Evolutionary conservation across 2,797 vertebrate genomes (phyloP), one percentile per base, ranked within the genome.

Genomic region (Sebastes diaconus): DNA sequence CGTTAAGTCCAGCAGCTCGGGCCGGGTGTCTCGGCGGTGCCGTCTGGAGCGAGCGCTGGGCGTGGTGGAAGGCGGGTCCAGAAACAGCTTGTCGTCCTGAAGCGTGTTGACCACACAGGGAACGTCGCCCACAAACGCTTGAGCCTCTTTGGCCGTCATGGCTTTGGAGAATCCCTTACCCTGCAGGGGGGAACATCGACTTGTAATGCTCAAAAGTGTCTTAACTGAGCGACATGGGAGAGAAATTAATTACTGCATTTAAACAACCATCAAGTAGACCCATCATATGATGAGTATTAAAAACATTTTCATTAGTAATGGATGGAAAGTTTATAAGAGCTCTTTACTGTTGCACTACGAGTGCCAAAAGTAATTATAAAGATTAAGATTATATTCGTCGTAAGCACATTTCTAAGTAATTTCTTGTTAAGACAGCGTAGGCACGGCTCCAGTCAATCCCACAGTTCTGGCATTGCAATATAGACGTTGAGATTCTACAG

Each of bases 91-190:
- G 0, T 98, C 97, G 71, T 98, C 97, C 3, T 98, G 97, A 4
- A 99, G 96, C 0, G 96, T 98, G 94, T 97, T 99, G 91, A 99
- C 98, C 77, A 89, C 60, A 89, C 97, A 99, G 63, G 93, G 84
- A 57, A 97, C 97, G 0, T 97, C 97, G 0, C 99, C 99, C 87
- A 99, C 97, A 61, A 97, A 99, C 0, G 97, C 99, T 87, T 97
- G 93, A 0, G 98, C 98, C 93, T 99, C 99, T 0, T 96, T 96
- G 36, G 97, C 96, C 0, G 98, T 99, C 98, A 99, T 99, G 0
- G 98, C 99, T 92, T 93, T 97, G 92, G 97, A 97, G 90, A 99
- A 97, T 57, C 98, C 97, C 30, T 90, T 95, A 72, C 99, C 99
- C 99, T 99, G 88, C 30, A 69, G n/a, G 27, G 36, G 36, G 30